Evolutionary conservation across 2,888 invertebrate species (phyloP).

Genomic region (Ceraclea dissimilis): DNA sequence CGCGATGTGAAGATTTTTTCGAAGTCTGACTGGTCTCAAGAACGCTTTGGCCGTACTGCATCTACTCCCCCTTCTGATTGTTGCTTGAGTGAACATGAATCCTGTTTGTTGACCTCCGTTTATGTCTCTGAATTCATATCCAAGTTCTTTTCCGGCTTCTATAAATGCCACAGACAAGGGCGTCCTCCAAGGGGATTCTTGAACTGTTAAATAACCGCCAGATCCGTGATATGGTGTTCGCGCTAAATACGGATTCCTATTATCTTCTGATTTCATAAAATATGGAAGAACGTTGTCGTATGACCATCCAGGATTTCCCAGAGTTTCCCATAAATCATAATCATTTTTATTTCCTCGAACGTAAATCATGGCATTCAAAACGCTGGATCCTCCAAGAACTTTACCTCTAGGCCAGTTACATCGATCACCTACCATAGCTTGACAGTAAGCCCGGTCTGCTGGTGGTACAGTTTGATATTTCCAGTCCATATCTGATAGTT

Average conservation of each 20-base stretch:
- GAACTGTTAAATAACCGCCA: conserved; percentile 77
- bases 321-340: conserved; percentile 78
- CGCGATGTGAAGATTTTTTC: conserved; percentile 72
- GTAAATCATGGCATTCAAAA: conserved; percentile 88
- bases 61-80: conserved; percentile 73
- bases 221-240: conserved; percentile 67
- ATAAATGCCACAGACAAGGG: conserved; percentile 76
- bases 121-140: conserved; percentile 72
- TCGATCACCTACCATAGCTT: conserved; percentile 79
- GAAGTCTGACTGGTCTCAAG: conserved; percentile 67
- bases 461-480: conserved; percentile 82
- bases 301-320: conserved; percentile 83
- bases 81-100: conserved; percentile 81
- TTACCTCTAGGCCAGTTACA: conserved; percentile 92
- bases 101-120: conserved; percentile 80
- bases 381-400: conserved; percentile 80
- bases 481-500: conserved; percentile 85
- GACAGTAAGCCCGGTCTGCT: conserved; percentile 69
- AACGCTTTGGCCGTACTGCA: conserved; percentile 88
- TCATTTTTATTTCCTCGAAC: conserved; percentile 80
- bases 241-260: conserved; percentile 73
- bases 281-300: conserved; percentile 76
- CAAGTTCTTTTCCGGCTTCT: conserved; percentile 74
- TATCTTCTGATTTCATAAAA: conserved; percentile 82
- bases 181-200: conserved; percentile 77